Base-by-base conservation (phyloP, 1,140 invertebrate species). In the Parasteatoda tepidariorum region DNA sequence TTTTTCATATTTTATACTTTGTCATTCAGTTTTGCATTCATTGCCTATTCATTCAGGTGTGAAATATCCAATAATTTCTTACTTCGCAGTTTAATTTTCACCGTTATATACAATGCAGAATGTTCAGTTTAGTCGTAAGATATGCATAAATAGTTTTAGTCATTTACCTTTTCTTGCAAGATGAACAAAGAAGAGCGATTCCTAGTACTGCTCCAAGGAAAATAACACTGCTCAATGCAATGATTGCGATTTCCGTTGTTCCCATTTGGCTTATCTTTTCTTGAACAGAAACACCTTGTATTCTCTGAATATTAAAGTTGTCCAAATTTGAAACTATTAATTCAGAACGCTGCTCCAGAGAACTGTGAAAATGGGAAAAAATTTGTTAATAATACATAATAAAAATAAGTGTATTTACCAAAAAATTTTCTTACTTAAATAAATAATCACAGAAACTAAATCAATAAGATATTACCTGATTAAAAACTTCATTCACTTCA, bases 121-220 rank as follows among this genome's bases (percentile, higher is more conserved):
- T n/a, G n/a, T n/a, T n/a, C n/a, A n/a, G n/a, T n/a, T n/a, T n/a
- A n/a, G n/a, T n/a, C n/a, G n/a, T n/a, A n/a, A n/a, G n/a, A n/a
- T n/a, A n/a, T n/a, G n/a, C n/a, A n/a, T n/a, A n/a, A n/a, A n/a
- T n/a, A n/a, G n/a, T n/a, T n/a, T n/a, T n/a, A 22, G n/a, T 59
- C 3, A 22, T 22, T 26, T 71, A 87, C 87, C 86, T 87, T 78
- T 86, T 86, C 59, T 87, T 86, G 70, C 87, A 87, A 22, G 86
- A 86, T 22, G 87, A 86, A 54, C 87, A 87, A 9, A 87, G 67
- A 3, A 87, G 57, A 22, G 84, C 85, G n/a, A 95, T 91, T 2
- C 94, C 93, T 0, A 94, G 93, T 0, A 93, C 91, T 1, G 94
- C 94, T 9, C 94, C 94, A 28, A 95, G 87, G 87, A 95, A 95